Base-by-base conservation (phyloP, 2,888 invertebrate genomes). In the Apamea crenata region DNA sequence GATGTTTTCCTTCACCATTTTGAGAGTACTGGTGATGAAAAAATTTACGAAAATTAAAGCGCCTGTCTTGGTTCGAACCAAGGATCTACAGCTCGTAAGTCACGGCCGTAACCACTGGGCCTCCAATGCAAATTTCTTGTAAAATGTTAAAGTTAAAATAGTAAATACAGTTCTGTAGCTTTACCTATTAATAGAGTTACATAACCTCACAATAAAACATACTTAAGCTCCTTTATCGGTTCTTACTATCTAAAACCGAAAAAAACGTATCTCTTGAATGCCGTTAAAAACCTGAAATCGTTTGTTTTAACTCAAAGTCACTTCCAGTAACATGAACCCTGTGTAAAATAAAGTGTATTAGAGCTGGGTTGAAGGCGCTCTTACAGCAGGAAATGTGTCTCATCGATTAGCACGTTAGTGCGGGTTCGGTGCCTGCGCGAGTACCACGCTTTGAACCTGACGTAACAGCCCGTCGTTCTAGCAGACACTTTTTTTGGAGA, bases 381-480 rank as follows among this genome's bases (percentile, higher is more conserved):
- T 93, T 90, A 91, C 92, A 92, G 92, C 89, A 91, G 93, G 94
- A 94, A 94, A 93, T 93, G 94, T 94, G 92, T 91, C 92, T 87
- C 93, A 93, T 94, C 94, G 94, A 94, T 95, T 93, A 95, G 87
- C 93, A 91, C 90, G 92, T 95, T 95, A 95, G 93, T 94, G 91
- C 92, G 86, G 93, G 94, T 93, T 94, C 94, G 91, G 84, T 93
- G 93, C 92, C 68, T 84, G 86, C 89, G 88, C 88, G 81, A 89
- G 89, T 84, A 85, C 80, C 84, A 86, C 83, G 89, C 91, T 91
- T 93, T 92, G 91, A 92, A 88, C 91, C 81, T 84, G 85, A 80
- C 76, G 84, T 85, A 86, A 90, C 88, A 82, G 82, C 44, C 83
- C 76, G 82, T 68, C 73, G 81, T 89, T 86, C 84, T 83, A 83